A percentile compares a stretch with the other conserved stretches of the same genome.
Conservation (phyloP, 2,113 vertebrate species). For the Forbesichthys agassizii region DNA sequence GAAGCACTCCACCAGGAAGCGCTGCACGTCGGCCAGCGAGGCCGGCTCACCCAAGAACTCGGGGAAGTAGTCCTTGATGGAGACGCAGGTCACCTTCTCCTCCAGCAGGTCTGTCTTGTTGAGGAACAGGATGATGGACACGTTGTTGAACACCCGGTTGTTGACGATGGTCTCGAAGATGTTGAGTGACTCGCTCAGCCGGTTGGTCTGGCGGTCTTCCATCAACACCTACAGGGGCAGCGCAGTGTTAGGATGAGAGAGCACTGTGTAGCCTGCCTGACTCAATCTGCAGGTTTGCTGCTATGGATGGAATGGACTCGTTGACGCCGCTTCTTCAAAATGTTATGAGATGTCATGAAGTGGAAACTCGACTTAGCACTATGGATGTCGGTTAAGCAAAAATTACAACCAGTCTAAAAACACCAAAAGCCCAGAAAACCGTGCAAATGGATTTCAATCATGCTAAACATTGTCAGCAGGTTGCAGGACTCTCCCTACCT, state of each 20-base stretch:
- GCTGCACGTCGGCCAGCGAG: constrained; percentile 87
- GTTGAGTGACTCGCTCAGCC: constrained; percentile 95
- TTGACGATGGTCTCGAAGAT: constrained; percentile 99
- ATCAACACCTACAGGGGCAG: constrained; percentile 82
- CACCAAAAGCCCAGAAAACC: too few relatives aligned
- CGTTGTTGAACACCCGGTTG: constrained; percentile 94
- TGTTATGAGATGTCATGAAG: too few relatives aligned
- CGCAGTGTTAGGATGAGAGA: not conserved
- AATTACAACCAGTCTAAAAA: too few relatives aligned
- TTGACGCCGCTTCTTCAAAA: too few relatives aligned
- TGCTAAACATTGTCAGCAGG: too few relatives aligned
- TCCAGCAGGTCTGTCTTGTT: constrained; percentile 98
- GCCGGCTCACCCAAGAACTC: constrained; percentile 84
- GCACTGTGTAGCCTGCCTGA: not conserved
- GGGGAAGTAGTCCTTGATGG: constrained; percentile 94
- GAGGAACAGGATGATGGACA: constrained; percentile 97
- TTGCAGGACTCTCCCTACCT: too few relatives aligned
- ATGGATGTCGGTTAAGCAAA: too few relatives aligned
- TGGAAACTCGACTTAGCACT: too few relatives aligned
- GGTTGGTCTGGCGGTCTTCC: constrained; percentile 96
- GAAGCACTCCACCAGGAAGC: constrained; percentile 96
- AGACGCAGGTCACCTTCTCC: constrained; percentile 90
- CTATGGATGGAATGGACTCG: too few relatives aligned
- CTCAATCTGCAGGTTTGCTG: too few relatives aligned
- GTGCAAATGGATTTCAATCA: too few relatives aligned